These are phyloP conservation scores for Poecilia gillii DNA, from an alignment of 2,797 vertebrate species.

Conservation along the genomic window DNA sequence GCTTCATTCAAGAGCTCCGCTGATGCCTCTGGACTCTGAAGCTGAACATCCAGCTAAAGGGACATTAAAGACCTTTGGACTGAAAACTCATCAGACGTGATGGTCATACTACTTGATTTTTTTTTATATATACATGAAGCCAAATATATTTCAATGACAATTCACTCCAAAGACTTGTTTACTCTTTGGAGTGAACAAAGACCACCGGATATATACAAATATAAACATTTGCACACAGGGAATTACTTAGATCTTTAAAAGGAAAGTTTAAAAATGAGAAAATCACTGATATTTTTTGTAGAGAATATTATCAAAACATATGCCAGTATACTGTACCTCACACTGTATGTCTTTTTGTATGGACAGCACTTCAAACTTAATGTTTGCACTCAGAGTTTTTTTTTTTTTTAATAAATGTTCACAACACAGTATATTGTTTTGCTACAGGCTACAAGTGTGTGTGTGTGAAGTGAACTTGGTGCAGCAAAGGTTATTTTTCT, in stretches of 20 bases:
- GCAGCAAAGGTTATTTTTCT: slow-evolving; percentile 79
- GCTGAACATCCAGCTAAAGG: slow-evolving; percentile 20
- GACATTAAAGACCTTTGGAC: slow-evolving; percentile 32
- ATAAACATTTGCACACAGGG: slow-evolving; percentile 69
- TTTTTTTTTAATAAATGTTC: slow-evolving; percentile 31
- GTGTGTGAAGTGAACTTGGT: slow-evolving; percentile 58
- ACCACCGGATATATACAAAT: slow-evolving; percentile 52
- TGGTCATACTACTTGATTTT: slow-evolving; percentile 60
- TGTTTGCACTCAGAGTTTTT: slow-evolving; percentile 50
- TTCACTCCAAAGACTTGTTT: slow-evolving; percentile 73
- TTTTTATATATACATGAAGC: slow-evolving; percentile 46
- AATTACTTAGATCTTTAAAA: slow-evolving; percentile 35
- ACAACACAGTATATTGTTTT: slow-evolving; percentile 49
- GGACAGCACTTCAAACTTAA: slow-evolving; percentile 52
- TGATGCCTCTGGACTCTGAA: slow-evolving; percentile 48
- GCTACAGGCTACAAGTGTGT: slow-evolving; percentile 38
- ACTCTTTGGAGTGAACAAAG: slow-evolving; percentile 17
- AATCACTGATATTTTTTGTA: slow-evolving; percentile 70
- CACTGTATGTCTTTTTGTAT: slow-evolving; percentile 56
- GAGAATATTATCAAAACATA: slow-evolving; percentile 61
- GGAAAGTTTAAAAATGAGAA: slow-evolving; percentile 39
- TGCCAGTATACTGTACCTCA: slow-evolving; percentile 54
- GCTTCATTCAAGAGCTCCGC: slow-evolving; percentile 24
- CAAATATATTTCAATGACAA: slow-evolving; percentile 66
- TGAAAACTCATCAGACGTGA: slow-evolving; percentile 30